These are phyloP conservation scores for Halcyon senegalensis DNA, from an alignment of 2,113 vertebrate species.

Conservation along the genomic window DNA sequence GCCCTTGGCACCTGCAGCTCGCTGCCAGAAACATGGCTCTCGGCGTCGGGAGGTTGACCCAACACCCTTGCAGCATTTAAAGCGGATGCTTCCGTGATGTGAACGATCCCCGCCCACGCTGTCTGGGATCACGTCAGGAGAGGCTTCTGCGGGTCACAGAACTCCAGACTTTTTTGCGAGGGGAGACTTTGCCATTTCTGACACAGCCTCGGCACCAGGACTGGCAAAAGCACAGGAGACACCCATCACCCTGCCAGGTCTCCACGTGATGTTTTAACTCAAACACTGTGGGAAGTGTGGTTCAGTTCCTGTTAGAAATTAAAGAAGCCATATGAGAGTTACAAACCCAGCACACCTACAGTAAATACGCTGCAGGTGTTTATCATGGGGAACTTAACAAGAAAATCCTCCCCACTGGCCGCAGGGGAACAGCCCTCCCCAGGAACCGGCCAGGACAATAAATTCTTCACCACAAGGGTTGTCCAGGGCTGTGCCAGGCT, in stretches of 20 bases:
- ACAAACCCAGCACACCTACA: neutral
- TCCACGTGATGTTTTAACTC: no score
- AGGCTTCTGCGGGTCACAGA: no score
- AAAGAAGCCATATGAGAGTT: neutral
- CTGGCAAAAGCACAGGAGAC: neutral
- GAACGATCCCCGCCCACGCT: neutral
- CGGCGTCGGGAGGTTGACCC: neutral
- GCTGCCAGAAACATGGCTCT: fast-evolving
- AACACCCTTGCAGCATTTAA: neutral
- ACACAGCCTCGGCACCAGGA: neutral
- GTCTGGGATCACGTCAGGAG: neutral
- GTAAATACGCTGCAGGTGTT: neutral
- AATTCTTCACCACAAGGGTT: no score
- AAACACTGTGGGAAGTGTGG: neutral
- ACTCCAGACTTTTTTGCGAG: neutral
- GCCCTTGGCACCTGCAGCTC: neutral
- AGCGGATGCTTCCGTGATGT: no score
- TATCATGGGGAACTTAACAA: neutral
- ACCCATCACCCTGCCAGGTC: neutral
- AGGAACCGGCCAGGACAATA: neutral
- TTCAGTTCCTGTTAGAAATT: neutral
- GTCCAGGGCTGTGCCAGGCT: no score
- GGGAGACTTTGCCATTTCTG: neutral
- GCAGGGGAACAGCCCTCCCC: neutral
- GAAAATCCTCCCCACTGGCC: neutral